These are phyloP conservation scores for Agrilus mali DNA, from an alignment of 2,888 invertebrate species.

Conservation along the genomic window DNA sequence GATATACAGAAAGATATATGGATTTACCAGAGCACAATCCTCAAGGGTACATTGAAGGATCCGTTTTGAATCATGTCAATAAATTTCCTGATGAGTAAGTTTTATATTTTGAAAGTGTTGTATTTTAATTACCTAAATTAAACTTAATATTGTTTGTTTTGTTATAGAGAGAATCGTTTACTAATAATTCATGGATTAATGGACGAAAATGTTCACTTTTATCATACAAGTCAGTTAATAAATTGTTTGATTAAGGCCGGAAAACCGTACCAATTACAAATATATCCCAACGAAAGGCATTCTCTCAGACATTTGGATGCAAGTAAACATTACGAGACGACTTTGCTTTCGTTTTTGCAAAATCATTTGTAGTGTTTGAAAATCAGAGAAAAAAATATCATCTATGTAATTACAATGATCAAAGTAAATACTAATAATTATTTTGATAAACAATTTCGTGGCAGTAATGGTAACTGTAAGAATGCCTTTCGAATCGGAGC, in stretches of 20 bases:
- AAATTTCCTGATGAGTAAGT: conserved; percentile 86
- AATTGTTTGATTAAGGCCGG: conserved; percentile 84
- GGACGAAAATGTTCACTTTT: conserved; percentile 98
- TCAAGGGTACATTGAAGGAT: conserved; percentile 71
- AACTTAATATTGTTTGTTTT: conserved; percentile 13
- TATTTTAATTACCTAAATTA: conserved; percentile 1
- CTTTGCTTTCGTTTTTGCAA: conserved; percentile 82
- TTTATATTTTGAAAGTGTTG: background rate
- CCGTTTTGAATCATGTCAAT: conserved; percentile 72
- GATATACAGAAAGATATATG: conserved; percentile 98
- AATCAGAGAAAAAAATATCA: background rate
- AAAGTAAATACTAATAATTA: too few species aligned
- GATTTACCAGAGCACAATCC: conserved; percentile 65
- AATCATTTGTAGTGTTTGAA: conserved; percentile 46
- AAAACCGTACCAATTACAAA: conserved; percentile 89
- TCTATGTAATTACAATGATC: background rate
- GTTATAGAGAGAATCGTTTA: conserved; percentile 65
- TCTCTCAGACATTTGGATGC: conserved; percentile 87
- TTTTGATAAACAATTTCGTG: too few species aligned
- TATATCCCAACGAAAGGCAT: conserved; percentile 95
- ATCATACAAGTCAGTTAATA: conserved; percentile 86
- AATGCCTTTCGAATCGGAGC: too few species aligned
- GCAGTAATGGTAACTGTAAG: too few species aligned
- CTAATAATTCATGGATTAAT: conserved; percentile 94
- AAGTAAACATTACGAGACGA: conserved; percentile 94